Percentiles rank a stretch among this genome's conserved stretches.
phyloP scores from a whole-genome alignment of 2,888 invertebrate genomes.

The Cosmia pyralina region DNA sequence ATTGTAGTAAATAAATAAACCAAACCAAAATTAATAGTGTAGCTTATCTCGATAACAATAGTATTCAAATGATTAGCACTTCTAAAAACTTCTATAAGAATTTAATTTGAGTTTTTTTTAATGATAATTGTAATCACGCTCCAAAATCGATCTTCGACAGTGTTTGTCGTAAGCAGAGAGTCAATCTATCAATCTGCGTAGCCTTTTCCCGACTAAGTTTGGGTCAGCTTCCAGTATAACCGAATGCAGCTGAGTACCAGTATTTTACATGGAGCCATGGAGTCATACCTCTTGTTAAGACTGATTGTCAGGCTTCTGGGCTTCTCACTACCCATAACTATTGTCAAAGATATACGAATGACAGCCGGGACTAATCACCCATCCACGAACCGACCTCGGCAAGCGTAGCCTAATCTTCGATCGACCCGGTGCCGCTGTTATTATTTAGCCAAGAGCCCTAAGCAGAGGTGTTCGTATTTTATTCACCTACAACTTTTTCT shows the following conservation, averaged over 20 bases:
- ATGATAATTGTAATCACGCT: neutral
- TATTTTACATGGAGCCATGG: no score
- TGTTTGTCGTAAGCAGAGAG: neutral
- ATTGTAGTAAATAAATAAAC: neutral
- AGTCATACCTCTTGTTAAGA: neutral
- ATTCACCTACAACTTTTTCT: neutral
- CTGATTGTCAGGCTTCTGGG: no score
- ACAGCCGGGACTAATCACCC: no score
- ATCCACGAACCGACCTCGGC: neutral
- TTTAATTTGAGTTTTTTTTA: neutral
- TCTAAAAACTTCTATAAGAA: neutral
- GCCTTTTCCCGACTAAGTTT: neutral
- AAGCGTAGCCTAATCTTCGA: neutral
- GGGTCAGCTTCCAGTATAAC: neutral
- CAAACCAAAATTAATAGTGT: neutral
- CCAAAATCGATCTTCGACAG: no score
- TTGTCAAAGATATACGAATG: no score
- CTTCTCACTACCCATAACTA: neutral
- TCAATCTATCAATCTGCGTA: neutral
- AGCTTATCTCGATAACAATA: neutral
- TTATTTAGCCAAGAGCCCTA: neutral
- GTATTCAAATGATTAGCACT: neutral
- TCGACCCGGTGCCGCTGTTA: neutral
- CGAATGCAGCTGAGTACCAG: neutral
- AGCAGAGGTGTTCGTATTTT: conserved; percentile 1